These are phyloP conservation scores for Rhegmatorhina hoffmannsi DNA, from an alignment of 2,113 vertebrate species.

Conservation along the genomic window DNA sequence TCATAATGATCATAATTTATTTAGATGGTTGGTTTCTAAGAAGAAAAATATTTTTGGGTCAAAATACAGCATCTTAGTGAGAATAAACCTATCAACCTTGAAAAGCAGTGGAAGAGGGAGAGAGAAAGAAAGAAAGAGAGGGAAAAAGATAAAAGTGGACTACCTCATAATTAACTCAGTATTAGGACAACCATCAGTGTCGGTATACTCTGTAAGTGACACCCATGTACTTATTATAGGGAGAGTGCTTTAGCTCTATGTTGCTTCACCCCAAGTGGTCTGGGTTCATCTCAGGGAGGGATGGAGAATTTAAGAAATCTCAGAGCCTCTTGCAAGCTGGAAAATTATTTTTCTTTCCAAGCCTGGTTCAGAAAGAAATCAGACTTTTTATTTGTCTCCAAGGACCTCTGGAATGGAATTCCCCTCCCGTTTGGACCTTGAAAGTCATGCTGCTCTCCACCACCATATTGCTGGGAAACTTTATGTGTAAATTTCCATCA, in stretches of 20 bases:
- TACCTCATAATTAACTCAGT: neutral
- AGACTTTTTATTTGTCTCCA: neutral
- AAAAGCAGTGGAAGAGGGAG: neutral
- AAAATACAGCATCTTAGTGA: neutral
- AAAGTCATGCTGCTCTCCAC: constrained; percentile 4
- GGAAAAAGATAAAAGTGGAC: neutral
- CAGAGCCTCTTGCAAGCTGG: neutral
- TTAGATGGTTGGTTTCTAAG: neutral
- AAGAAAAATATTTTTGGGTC: neutral
- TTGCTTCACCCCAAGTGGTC: neutral
- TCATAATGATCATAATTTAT: neutral
- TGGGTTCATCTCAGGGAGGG: neutral
- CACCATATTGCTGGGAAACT: neutral
- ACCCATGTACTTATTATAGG: neutral
- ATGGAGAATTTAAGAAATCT: neutral
- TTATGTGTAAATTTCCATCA: constrained; percentile 11
- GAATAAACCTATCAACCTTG: neutral
- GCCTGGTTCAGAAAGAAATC: neutral
- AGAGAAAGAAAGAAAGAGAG: neutral
- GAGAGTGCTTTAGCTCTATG: neutral
- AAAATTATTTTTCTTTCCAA: neutral
- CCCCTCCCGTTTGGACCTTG: neutral
- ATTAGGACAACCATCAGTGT: neutral
- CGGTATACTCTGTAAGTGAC: neutral
- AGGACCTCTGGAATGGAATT: neutral